Conservation (phyloP, 2,888 invertebrate species). For the Heliconius ismenius region DNA sequence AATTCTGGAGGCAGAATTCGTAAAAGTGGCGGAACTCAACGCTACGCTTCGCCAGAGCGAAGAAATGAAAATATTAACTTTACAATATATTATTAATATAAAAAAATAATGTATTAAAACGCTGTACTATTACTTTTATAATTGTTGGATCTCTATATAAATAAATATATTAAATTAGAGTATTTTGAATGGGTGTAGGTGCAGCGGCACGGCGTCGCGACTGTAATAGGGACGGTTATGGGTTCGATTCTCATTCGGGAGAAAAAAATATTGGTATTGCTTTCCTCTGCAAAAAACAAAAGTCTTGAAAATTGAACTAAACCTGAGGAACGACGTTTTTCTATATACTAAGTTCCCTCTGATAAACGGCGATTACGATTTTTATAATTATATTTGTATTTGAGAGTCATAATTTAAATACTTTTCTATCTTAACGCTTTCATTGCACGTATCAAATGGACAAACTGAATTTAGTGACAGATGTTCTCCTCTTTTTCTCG, state of each 20-base stretch:
- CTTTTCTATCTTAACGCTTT: neutral
- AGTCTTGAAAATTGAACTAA: neutral
- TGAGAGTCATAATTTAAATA: neutral
- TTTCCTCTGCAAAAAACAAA: neutral
- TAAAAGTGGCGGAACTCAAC: no score
- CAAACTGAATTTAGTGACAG: conserved; percentile 3
- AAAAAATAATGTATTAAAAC: no score
- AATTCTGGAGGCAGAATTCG: no score
- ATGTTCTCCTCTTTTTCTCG: neutral
- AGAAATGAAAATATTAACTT: no score
- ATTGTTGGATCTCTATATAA: no score
- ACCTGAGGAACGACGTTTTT: neutral
- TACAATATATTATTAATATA: neutral
- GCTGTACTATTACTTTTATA: no score
- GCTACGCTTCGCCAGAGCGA: no score
- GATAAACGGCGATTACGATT: neutral
- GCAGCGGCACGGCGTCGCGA: neutral
- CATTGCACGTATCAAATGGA: neutral
- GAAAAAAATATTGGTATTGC: neutral
- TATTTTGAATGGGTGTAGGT: no score
- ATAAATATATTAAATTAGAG: no score
- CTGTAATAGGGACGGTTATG: neutral
- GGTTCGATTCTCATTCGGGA: neutral
- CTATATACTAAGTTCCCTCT: neutral
- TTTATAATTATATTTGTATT: neutral